A percentile compares a stretch with the other conserved stretches of the same genome.
These are phyloP conservation scores for Helicoverpa zea DNA, from an alignment of 1,140 invertebrate genomes.

Conservation along the genomic window DNA sequence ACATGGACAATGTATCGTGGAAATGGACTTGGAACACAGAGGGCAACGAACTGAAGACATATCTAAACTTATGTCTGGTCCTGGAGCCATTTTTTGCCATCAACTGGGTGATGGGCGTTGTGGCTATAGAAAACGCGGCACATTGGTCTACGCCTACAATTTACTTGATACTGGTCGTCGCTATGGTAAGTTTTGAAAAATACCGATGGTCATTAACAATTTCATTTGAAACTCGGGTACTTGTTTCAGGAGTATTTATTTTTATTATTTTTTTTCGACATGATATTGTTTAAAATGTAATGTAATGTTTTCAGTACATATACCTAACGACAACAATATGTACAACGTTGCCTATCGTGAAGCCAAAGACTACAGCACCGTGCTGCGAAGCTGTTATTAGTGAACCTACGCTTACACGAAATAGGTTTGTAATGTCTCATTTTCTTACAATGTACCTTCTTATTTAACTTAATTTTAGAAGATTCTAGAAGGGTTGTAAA, in stretches of 20 bases:
- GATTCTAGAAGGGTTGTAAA: too few relatives aligned
- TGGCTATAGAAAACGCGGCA: slow-evolving; percentile 90
- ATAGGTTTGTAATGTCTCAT: slow-evolving; percentile 62
- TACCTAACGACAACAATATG: slow-evolving; percentile 77
- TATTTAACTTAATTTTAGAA: neutral
- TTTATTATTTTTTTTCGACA: too few relatives aligned
- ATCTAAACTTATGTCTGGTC: slow-evolving; percentile 87
- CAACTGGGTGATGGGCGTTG: slow-evolving; percentile 90
- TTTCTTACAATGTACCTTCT: too few relatives aligned
- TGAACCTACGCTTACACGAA: slow-evolving; percentile 67
- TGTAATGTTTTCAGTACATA: slow-evolving; percentile 69
- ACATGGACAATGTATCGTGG: slow-evolving; percentile 80
- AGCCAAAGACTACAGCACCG: slow-evolving; percentile 60
- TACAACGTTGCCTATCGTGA: slow-evolving; percentile 75
- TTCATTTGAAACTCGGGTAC: too few relatives aligned
- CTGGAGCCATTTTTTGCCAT: slow-evolving; percentile 88
- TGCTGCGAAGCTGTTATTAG: slow-evolving; percentile 74
- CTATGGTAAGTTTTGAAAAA: slow-evolving; percentile 86
- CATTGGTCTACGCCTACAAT: slow-evolving; percentile 89
- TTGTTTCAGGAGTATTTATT: too few relatives aligned
- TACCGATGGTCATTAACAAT: too few relatives aligned
- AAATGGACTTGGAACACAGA: slow-evolving; percentile 83
- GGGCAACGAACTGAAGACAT: slow-evolving; percentile 82
- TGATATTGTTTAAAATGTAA: too few relatives aligned
- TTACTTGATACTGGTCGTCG: slow-evolving; percentile 85